These are phyloP conservation scores for Chironomus tepperi DNA, from an alignment of 1,140 invertebrate genomes.

Conservation along the genomic window DNA sequence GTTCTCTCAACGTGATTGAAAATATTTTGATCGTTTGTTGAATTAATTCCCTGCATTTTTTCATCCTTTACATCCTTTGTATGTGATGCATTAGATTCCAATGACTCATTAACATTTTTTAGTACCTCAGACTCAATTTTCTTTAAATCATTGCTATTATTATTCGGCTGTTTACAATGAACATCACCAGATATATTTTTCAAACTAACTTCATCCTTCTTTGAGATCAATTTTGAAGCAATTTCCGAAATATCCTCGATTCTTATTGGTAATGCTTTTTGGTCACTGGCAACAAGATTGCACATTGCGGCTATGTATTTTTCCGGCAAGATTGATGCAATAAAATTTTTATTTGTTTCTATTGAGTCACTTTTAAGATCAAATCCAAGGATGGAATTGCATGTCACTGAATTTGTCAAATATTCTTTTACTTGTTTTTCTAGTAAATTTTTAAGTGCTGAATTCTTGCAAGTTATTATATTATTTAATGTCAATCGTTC, in stretches of 20 bases:
- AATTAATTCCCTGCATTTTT: background rate
- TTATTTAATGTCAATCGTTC: constrained; percentile 33
- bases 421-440: constrained; percentile 29
- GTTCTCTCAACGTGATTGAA: constrained; percentile 16
- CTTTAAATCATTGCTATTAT: background rate
- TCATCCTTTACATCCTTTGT: background rate
- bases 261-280: constrained; percentile 22
- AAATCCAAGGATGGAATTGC: background rate
- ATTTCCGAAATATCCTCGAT: constrained; percentile 29
- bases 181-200: constrained; percentile 39
- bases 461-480: constrained; percentile 33
- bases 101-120: background rate
- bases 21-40: constrained; percentile 19
- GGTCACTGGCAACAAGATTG: constrained; percentile 52
- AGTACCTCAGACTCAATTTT: background rate
- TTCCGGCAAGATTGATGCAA: constrained; percentile 50
- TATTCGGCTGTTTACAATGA: background rate
- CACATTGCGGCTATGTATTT: constrained; percentile 68
- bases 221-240: background rate
- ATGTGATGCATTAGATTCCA: background rate
- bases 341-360: constrained; percentile 40
- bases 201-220: constrained; percentile 24
- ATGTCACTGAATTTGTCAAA: constrained; percentile 26
- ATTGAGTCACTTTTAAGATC: background rate
- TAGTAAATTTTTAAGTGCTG: constrained; percentile 32